Base-by-base conservation (phyloP, 2,888 invertebrate species). In the Drosophila melanosoma region DNA sequence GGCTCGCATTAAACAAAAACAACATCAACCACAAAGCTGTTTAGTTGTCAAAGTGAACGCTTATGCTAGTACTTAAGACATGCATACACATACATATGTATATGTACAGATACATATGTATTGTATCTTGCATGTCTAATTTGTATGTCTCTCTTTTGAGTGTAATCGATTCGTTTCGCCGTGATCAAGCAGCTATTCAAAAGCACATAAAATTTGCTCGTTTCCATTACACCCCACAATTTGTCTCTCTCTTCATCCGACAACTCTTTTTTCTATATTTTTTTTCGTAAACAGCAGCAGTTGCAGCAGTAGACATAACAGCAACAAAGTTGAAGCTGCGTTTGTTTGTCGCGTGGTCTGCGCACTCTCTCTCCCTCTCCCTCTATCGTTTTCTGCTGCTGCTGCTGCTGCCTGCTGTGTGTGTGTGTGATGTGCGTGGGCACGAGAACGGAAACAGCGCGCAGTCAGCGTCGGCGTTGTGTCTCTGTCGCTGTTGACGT, bases 381-480 rank as follows among this genome's bases (percentile, higher is more conserved):
- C 17, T 56, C 45, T 49, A 32, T 40, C 54, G 62, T 26, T 20
- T 36, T 26, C 49, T 23, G 29, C 29, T 32, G 10, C 20, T 23
- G 29, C 29, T 32, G 10, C 20, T 45, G 36, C 45, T 51, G 45
- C 54, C 45, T 49, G 61, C 29, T 68, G 29, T 45, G 5, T 52
- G 56, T 26, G 45, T 49, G 26, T 26, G 26, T 69, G 66, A 82
- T 76, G 76, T 84, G 90, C 85, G 85, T 90, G 85, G 85, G 85
- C 89, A 76, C 82, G 82, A 85, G 89, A 85, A 90, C 85, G 90
- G 90, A 85, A 85, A 85, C 87, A 74, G 89, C 58, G 69, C 69
- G 69, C 73, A 75, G 85, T 74, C 51, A 66, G 42, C 86, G 76
- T 76, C 65, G 71, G 45, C 59, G 76, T 72, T 80, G 70, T 45